Base-by-base conservation (phyloP, 2,888 invertebrate genomes). In the Yponomeuta evonymella region DNA sequence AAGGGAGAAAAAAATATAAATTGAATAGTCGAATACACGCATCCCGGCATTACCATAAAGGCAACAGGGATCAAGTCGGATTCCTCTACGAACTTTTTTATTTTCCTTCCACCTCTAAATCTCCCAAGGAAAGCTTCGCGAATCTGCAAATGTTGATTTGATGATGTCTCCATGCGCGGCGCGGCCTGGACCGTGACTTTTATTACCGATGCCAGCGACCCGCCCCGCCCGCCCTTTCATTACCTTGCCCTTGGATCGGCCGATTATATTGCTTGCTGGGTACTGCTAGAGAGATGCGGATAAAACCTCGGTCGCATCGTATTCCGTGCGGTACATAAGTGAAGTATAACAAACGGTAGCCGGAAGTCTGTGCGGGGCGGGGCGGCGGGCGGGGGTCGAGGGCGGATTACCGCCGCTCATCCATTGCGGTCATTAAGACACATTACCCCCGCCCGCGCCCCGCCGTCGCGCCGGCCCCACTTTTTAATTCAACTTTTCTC, bases 91-190 rank as follows among this genome's bases (percentile, higher is more conserved):
- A 91, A 92, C 90, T 92, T 92, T 91, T 92, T 92, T 92, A 92
- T 92, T 92, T 91, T 91, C 90, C 89, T 89, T 89, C 90, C 88
- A 91, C 91, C 90, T 91, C 91, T 92, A 92, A 91, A 92, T 92
- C 92, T 91, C 89, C 80, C 84, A 81, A 85, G 86, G 86, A 91
- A 91, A 91, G 90, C 90, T 89, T 85, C 90, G 92, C 87, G 89
- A 92, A 92, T 93, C 92, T 92, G 92, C 91, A 92, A 92, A 92
- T 92, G 92, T 89, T 92, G 92, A 92, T 92, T 92, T 92, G 92
- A 92, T 92, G 92, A 92, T 92, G 86, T 84, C 82, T 80, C 73
- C 64, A 43, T 8, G 72, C 69, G 72, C 69, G 66, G 70, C 69
- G 72, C 70, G 70, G 67, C 70, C 72, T 72, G 71, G 69, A 48